These are phyloP conservation scores for Channallabes apus DNA, from an alignment of 2,797 vertebrate species.

Conservation along the genomic window DNA sequence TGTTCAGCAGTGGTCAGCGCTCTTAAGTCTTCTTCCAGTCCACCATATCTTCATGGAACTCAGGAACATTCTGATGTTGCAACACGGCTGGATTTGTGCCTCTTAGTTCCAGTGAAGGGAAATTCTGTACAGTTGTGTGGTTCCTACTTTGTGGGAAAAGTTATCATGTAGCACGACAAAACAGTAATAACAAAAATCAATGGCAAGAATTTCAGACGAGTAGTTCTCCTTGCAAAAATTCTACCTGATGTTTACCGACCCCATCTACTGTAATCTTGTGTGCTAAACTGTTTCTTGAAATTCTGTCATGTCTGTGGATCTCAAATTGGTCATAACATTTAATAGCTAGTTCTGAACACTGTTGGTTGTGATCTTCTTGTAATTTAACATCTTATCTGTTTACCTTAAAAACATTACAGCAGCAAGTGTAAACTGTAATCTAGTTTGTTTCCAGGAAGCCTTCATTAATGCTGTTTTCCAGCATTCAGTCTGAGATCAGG, in stretches of 20 bases:
- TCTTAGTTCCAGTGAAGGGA: not conserved
- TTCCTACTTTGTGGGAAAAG: not conserved
- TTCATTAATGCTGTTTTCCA: conserved; percentile 25
- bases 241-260: not conserved
- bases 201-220: not conserved
- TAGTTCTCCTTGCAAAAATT: not conserved
- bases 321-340: not conserved
- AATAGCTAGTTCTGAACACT: conserved; percentile 19
- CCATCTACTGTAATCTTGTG: not conserved
- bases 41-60: not conserved
- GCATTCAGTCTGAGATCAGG: not conserved
- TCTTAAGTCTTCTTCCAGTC: not conserved
- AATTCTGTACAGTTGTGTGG: not conserved
- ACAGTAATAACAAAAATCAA: not conserved
- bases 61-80: not conserved
- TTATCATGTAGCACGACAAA: not conserved
- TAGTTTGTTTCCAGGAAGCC: conserved; percentile 6
- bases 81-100: not conserved
- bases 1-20: not conserved
- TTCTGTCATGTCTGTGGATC: conserved; percentile 25
- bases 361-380: not conserved
- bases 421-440: conserved; percentile 21
- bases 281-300: not conserved
- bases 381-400: conserved; percentile 19
- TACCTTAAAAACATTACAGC: conserved; percentile 29